A percentile compares a stretch with the other conserved stretches of the same genome.
These are phyloP conservation scores for Sarcophaga bullata DNA, from an alignment of 1,140 invertebrate species.

Conservation along the genomic window DNA sequence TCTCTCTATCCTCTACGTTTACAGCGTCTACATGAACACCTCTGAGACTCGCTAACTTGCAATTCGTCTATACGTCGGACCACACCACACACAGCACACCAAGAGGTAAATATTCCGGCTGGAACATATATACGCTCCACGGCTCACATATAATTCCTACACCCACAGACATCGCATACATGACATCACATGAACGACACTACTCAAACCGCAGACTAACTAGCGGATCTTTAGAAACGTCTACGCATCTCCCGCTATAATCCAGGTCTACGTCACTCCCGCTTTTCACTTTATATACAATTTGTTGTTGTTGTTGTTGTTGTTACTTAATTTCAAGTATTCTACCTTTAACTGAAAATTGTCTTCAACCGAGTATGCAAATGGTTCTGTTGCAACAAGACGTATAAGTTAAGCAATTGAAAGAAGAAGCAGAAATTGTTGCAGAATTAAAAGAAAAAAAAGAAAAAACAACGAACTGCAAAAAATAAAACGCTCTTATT, in stretches of 20 bases:
- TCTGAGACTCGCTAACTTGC: too few relatives aligned
- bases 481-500: constrained; percentile 31
- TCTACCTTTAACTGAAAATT: constrained; percentile 25
- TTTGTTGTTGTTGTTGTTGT: neutral
- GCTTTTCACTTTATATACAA: neutral
- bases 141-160: neutral
- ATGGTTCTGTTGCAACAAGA: neutral
- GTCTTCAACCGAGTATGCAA: neutral
- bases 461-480: constrained; percentile 7
- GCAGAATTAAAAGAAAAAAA: neutral
- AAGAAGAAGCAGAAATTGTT: neutral
- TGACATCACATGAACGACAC: too few relatives aligned
- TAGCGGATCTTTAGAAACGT: neutral
- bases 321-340: constrained; percentile 39
- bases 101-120: too few relatives aligned
- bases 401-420: too few relatives aligned
- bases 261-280: neutral
- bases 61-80: too few relatives aligned
- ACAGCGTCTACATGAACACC: neutral
- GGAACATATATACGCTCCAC: neutral
- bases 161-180: too few relatives aligned
- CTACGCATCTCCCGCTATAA: neutral
- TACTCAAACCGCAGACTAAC: too few relatives aligned
- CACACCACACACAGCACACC: too few relatives aligned
- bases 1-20: neutral